Base-by-base conservation (phyloP, 2,797 vertebrate genomes). In the Botia almorhae region DNA sequence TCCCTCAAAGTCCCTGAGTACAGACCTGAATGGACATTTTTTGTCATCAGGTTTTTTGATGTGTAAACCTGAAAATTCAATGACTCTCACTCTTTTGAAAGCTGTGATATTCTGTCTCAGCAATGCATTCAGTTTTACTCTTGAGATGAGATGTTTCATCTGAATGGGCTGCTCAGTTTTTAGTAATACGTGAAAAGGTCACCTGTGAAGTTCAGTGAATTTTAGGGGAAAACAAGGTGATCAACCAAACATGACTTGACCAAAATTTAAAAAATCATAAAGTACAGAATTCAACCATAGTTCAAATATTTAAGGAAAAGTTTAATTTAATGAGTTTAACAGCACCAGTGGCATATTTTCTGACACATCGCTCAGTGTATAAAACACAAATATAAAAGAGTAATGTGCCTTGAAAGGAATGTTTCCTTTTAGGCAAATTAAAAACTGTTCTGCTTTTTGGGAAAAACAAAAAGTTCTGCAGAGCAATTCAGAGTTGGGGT, bases 1-100 rank as follows among this genome's bases (percentile, higher is more conserved):
- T n/a, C n/a, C n/a, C n/a, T n/a, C n/a, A 67, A 76, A 46, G 48
- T 65, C 61, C 48, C 48, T 17, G 1, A 65, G 74, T 14, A 39
- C n/a, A 65, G 29, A 7, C 16, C n/a, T 12, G 29, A 53, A 39
- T 46, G 43, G 43, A 46, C 43, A 46, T 46, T 74, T 64, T 53
- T 29, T 76, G 74, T 76, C 74, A 65, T 23, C 74, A 53, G 74
- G 29, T 12, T 75, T 36, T 75, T 65, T 13, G 33, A 58, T 56
- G 64, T 56, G 64, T 69, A 69, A 77, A 39, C 69, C 4, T 69
- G 75, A 77, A 77, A 77, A 46, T 58, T 58, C 36, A 19, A 2
- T 43, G 8, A 29, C 63, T 23, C 8, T 26, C 16, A 2, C 1
- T 13, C 56, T 58, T 46, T 60, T 16, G 16, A 61, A 61, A 61